Evolutionary conservation across 2,888 invertebrate genomes (phyloP), one percentile per base, ranked within the genome.

Genomic region (Cheilosia vernalis): DNA sequence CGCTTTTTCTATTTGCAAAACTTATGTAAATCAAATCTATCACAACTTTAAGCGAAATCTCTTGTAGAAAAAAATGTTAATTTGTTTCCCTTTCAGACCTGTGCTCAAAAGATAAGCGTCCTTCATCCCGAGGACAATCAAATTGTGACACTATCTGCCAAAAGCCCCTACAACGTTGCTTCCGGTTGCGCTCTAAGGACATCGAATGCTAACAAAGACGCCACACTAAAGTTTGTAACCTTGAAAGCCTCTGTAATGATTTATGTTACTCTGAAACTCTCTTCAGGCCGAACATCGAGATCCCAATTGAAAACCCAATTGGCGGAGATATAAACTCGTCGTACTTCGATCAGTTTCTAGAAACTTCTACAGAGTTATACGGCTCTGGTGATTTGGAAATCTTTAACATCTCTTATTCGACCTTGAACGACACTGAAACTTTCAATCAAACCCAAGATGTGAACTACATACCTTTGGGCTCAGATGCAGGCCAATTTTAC

Each of bases 121-220:
- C 92, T 98, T 6, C 93, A 93, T 81, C 93, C 93, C 0, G 94
- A 94, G 5, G 95, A 96, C 90, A 96, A 97, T 90, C 98, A 98
- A 92, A 94, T 97, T 27, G 94, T 98, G 21, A 94, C 95, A 72
- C 91, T 98, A 30, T 95, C 96, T 0, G 93, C 94, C 53, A 93
- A 93, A 91, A 93, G 93, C 80, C 93, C 94, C 0, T 93, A 93
- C 27, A 94, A 93, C 0, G 93, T 94, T 49, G 92, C 92, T 67
- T 94, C 95, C 0, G 96, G 95, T 1, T 95, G 95, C 88, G 91
- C 92, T 2, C 89, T 93, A 27, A 93, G 92, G 4, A 87, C 87
- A 51, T 87, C 87, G 2, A 82, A 64, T 42, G 66, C 81, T 10
- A 69, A 79, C 17, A 82, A 40, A 13, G 86, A 84, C 9, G 70